Conservation (phyloP, 2,797 vertebrate species). For the Salarias fasciatus region DNA sequence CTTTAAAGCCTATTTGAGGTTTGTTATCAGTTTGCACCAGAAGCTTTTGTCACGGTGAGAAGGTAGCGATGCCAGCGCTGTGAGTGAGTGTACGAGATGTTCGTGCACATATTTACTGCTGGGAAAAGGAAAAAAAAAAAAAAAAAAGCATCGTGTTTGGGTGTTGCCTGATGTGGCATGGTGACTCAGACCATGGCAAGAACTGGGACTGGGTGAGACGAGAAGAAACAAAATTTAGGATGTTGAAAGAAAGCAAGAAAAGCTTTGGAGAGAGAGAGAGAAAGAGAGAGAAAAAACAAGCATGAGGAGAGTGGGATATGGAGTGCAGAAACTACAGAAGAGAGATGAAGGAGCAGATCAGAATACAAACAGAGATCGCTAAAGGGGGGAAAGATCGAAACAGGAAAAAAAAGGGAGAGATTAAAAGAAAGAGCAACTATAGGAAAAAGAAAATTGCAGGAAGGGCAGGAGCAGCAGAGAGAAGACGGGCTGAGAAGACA, state of each 20-base stretch:
- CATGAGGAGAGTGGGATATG: neutral
- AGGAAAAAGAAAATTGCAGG: constrained; percentile 28
- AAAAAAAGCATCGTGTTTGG: constrained; percentile 8
- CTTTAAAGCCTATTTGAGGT: constrained; percentile 52
- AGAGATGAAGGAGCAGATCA: constrained; percentile 44
- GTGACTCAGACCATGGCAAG: constrained; percentile 15
- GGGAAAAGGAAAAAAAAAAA: constrained; percentile 7
- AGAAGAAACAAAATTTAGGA: constrained; percentile 26
- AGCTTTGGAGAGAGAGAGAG: constrained; percentile 5
- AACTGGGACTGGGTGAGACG: neutral
- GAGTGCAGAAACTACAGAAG: constrained; percentile 23
- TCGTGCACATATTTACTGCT: constrained; percentile 10
- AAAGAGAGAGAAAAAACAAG: constrained; percentile 8
- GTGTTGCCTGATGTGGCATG: constrained; percentile 22
- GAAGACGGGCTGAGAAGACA: constrained; percentile 24
- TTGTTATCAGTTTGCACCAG: constrained; percentile 70
- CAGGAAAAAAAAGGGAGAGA: constrained; percentile 21
- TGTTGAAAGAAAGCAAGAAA: constrained; percentile 26
- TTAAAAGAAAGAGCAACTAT: constrained; percentile 32
- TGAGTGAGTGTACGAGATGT: constrained; percentile 16
- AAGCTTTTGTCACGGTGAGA: constrained; percentile 61
- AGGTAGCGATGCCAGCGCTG: constrained; percentile 28
- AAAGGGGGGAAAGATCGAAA: constrained; percentile 23
- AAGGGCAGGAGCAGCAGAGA: constrained; percentile 13
- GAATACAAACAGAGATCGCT: constrained; percentile 45